Base-by-base conservation (phyloP, 2,888 invertebrate genomes). In the Adelphocoris suturalis region DNA sequence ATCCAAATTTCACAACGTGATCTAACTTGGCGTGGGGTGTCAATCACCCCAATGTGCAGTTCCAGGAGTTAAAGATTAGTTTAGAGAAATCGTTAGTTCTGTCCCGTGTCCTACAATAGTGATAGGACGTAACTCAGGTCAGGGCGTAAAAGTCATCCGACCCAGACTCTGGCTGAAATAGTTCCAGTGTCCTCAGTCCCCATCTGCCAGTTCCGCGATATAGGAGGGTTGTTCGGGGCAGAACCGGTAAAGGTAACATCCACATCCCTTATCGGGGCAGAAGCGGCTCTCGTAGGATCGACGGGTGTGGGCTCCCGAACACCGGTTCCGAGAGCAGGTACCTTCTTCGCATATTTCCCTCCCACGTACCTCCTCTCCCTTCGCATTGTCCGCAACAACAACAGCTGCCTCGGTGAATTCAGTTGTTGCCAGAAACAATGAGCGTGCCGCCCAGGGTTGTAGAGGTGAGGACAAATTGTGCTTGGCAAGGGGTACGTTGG, bases 401-500 rank as follows among this genome's bases (percentile, higher is more conserved):
- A 68, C 68, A 68, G 68, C 68, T 68, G 68, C 68, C 68, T 68
- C 68, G 23, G 68, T 68, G 68, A 68, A 68, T 68, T 68, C 68
- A 68, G 68, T 68, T 68, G 68, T 68, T 68, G 68, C 68, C 68
- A 68, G 68, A 68, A 23, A 68, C 68, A 68, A 68, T 68, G 68
- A 61, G 61, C 19, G n/a, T 19, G 68, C 19, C n/a, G n/a, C 61
- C n/a, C 61, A 9, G 19, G 13, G 0, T 68, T 0, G 23, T 23
- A 23, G 23, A 68, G 7, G 68, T 68, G 68, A 19, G 23, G 68
- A 68, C 68, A 68, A 68, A 68, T 68, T 68, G 68, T 68, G 68
- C 68, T 68, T 68, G 27, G 68, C 68, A 68, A 68, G 23, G 23
- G 68, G 68, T 23, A 68, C 23, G 19, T 23, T 27, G 68, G 68